These are phyloP conservation scores for Muntiacus reevesi DNA, from an alignment of 2,113 vertebrate genomes.

Conservation along the genomic window DNA sequence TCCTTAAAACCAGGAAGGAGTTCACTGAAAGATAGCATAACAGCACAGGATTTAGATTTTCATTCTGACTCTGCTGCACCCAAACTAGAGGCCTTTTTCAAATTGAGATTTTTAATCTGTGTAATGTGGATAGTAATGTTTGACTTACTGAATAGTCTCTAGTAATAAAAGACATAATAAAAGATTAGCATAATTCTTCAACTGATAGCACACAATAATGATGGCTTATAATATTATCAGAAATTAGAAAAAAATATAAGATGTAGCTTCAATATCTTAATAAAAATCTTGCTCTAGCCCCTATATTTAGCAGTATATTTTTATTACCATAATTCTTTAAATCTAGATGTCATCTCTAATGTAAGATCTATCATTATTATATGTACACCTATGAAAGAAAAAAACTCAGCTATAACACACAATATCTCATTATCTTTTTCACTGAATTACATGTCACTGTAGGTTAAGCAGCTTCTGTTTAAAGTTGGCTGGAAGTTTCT, in stretches of 20 bases:
- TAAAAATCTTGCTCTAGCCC: neutral
- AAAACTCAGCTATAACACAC: neutral
- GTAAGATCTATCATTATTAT: neutral
- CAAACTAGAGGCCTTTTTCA: neutral
- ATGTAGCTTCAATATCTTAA: neutral
- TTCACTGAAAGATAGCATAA: neutral
- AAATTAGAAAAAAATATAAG: neutral
- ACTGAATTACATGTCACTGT: neutral
- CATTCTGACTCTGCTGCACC: neutral
- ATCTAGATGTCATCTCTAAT: neutral
- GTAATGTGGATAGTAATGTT: neutral
- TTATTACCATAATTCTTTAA: neutral
- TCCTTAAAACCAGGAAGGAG: neutral
- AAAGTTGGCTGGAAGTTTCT: neutral
- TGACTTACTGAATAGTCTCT: neutral
- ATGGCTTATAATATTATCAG: neutral
- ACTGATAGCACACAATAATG: neutral
- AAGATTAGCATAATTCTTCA: neutral
- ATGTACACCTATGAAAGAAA: neutral
- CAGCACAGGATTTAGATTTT: neutral
- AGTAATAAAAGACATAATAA: neutral
- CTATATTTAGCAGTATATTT: neutral
- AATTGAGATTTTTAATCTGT: neutral
- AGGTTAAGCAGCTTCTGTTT: neutral
- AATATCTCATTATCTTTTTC: neutral